Evolutionary conservation across 2,113 vertebrate species (phyloP).

Genomic region (Cryptoleucopteryx plumbea): DNA sequence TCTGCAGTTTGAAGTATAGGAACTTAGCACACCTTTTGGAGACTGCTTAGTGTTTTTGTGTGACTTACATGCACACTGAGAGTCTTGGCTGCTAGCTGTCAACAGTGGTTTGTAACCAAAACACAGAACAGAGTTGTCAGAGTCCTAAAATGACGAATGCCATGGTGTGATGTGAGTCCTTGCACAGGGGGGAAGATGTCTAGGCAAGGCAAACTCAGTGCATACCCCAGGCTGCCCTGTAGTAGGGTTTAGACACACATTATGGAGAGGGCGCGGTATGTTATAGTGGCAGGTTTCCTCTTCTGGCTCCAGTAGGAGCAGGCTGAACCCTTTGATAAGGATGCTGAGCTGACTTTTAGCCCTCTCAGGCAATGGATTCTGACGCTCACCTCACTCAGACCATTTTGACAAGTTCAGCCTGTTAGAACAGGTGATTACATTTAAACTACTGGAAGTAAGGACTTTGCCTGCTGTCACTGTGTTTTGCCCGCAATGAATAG

Average conservation of each 20-base stretch:
- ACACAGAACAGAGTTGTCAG: background rate
- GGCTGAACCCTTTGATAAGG: background rate
- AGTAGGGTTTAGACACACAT: background rate
- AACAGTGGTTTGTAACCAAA: background rate
- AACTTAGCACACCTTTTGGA: background rate
- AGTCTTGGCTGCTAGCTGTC: background rate
- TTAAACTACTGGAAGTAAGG: background rate
- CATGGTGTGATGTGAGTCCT: background rate
- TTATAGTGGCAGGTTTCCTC: background rate
- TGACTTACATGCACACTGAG: background rate
- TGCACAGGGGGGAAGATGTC: background rate
- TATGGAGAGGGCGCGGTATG: background rate
- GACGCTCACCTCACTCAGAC: background rate
- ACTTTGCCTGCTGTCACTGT: background rate
- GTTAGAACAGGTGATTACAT: background rate
- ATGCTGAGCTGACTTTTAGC: background rate
- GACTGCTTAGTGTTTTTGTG: background rate
- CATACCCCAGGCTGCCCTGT: background rate
- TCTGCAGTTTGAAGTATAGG: background rate
- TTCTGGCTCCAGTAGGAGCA: background rate
- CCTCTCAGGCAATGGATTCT: background rate
- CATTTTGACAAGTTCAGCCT: background rate
- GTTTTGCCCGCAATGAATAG: background rate
- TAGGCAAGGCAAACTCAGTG: background rate
- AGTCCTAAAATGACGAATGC: background rate